These are phyloP conservation scores for Acrobeloides nanus DNA, from an alignment of 2,888 invertebrate species.

Conservation along the genomic window DNA sequence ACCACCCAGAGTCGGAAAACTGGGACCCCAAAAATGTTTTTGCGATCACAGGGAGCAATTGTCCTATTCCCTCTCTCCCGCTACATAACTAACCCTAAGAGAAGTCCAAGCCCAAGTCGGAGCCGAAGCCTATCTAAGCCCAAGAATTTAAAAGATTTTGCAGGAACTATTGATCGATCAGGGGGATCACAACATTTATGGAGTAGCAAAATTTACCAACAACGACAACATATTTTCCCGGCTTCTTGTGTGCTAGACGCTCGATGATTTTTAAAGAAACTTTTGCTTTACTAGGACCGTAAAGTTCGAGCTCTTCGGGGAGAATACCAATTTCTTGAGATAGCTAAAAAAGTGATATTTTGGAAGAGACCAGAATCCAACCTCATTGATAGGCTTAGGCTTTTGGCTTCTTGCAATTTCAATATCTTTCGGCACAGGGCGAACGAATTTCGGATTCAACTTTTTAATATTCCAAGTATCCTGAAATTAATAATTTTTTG, in stretches of 20 bases:
- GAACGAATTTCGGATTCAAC: slow-evolving; percentile 57
- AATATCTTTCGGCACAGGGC: slow-evolving; percentile 85
- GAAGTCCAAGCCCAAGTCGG: too few relatives aligned
- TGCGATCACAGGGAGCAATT: too few relatives aligned
- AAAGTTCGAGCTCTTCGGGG: slow-evolving; percentile 74
- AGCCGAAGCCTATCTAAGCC: too few relatives aligned
- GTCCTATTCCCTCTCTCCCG: too few relatives aligned
- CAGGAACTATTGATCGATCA: too few relatives aligned
- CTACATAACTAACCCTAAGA: too few relatives aligned
- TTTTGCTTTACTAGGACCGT: slow-evolving; percentile 90
- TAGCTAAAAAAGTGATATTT: slow-evolving; percentile 17
- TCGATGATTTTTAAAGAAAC: slow-evolving; percentile 73
- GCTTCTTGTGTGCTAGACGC: slow-evolving; percentile 64
- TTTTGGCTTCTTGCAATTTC: slow-evolving; percentile 69
- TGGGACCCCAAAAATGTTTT: too few relatives aligned
- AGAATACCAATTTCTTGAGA: slow-evolving; percentile 59
- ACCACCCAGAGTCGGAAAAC: too few relatives aligned
- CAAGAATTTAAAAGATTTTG: background rate
- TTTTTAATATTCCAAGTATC: slow-evolving; percentile 6
- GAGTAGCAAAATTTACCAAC: slow-evolving; percentile 62
- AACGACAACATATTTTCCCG: slow-evolving; percentile 88
- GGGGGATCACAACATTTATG: too few relatives aligned
- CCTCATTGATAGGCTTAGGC: slow-evolving; percentile 45
- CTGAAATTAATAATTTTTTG: too few relatives aligned
- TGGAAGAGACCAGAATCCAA: background rate